A percentile compares a stretch with the other conserved stretches of the same genome.
Conservation (phyloP, 2,113 vertebrate species). For the Prionailurus bengalensis region DNA sequence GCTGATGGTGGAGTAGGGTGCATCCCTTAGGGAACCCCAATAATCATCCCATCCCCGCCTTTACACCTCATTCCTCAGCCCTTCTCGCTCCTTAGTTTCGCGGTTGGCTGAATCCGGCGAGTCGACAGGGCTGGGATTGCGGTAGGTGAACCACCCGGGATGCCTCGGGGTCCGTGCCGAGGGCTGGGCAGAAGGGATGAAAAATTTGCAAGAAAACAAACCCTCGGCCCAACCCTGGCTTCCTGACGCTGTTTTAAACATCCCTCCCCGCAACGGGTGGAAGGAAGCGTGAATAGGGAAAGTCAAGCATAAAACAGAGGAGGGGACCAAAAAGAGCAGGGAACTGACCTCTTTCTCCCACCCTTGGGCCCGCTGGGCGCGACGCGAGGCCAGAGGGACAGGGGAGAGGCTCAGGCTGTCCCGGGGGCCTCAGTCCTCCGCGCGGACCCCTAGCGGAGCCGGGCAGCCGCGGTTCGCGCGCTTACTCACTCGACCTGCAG, state of each 20-base stretch:
- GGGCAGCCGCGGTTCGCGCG: slow-evolving; percentile 30
- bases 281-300: background rate
- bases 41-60: background rate
- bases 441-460: background rate
- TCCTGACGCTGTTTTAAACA: background rate
- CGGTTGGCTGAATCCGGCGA: background rate
- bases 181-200: background rate
- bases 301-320: background rate
- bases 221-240: background rate
- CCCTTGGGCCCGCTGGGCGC: background rate
- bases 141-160: background rate
- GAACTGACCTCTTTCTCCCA: background rate
- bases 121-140: background rate
- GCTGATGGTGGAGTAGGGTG: background rate
- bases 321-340: background rate
- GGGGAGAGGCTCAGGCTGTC: background rate
- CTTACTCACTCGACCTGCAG: slow-evolving; percentile 94
- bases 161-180: background rate
- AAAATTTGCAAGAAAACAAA: background rate
- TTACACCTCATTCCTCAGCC: background rate
- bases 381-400: background rate
- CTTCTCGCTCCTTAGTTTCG: background rate
- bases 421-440: background rate
- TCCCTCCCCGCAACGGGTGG: background rate
- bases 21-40: background rate